Evolutionary conservation across 30 jellyfish, hydroid and myxozoan genomes (phyloP).

Genomic region (Nemopilema nomurai): DNA sequence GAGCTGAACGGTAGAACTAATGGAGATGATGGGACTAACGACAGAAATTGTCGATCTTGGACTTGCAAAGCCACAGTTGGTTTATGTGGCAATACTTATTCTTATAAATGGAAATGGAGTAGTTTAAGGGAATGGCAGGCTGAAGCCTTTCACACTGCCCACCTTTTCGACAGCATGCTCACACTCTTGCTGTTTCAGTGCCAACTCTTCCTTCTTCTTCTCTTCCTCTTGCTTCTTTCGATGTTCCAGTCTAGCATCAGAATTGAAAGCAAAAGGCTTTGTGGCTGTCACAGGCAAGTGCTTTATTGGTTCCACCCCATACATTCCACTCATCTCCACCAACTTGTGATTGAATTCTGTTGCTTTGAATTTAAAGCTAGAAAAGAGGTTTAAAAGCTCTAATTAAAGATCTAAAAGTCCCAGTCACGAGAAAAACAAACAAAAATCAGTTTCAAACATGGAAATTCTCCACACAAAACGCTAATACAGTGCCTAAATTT

Average conservation of each 20-base stretch:
- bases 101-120: too few species aligned
- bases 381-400: too few species aligned
- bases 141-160: background rate
- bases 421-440: too few species aligned
- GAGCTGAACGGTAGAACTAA: too few species aligned
- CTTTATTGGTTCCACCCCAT: constrained; percentile 64
- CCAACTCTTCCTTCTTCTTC: constrained; percentile 19
- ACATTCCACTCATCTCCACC: constrained; percentile 67
- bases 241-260: constrained; percentile 69
- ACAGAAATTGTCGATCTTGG: too few species aligned
- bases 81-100: too few species aligned
- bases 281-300: constrained; percentile 62
- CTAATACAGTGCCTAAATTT: background rate
- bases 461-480: too few species aligned
- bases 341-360: constrained; percentile 75
- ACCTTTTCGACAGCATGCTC: constrained; percentile 29
- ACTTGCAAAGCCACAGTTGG: too few species aligned
- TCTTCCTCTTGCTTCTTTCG: constrained; percentile 65
- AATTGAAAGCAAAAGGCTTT: constrained; percentile 77
- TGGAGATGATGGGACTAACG: too few species aligned
- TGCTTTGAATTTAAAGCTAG: constrained; percentile 83
- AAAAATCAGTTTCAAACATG: too few species aligned
- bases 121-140: too few species aligned
- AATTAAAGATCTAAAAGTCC: too few species aligned
- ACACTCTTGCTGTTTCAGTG: constrained; percentile 17